Evolutionary conservation across 2,797 vertebrate species (phyloP), one percentile per base, ranked within the genome.

Genomic region (Crocodylus rhombifer): DNA sequence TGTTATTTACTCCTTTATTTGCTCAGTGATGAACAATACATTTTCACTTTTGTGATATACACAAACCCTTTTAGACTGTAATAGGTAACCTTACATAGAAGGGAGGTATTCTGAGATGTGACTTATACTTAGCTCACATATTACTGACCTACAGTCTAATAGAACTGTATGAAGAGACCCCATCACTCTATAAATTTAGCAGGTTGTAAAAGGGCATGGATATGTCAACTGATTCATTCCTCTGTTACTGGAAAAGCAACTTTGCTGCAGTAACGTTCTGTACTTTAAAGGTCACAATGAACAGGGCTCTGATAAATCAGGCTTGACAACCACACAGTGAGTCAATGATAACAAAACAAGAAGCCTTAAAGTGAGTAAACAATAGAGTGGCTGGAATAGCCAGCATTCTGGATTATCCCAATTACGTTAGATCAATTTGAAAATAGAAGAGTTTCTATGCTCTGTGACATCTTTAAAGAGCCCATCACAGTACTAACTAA

Each of bases 211-310:
- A 97, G 92, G 94, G 64, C 87, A 92, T 17, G 80, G 84, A 88
- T 90, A 57, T 87, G 94, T 94, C 94, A 97, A 94, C 79, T 77
- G 91, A 96, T 91, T 97, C 58, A 95, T 97, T 96, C 92, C 87
- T 95, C 87, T 95, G 87, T 94, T 95, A 89, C 77, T 95, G 91
- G 91, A 87, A 94, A 96, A 95, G 84, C 58, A 76, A 80, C 80
- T 95, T 94, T 64, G 77, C 91, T 92, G 76, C 81, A 96, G 92
- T 94, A 96, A 95, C 94, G 88, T 81, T 75, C 80, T 92, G 77
- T 95, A 91, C 96, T 97, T 97, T 94, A 97, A 98, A 98, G 95
- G 97, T 97, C 96, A 97, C 61, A 14, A 80, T 60, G 94, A 97
- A 85, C 67, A 95, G 92, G 76, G 57, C 82, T 94, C 80, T 94